These are phyloP conservation scores for Drosophila trapezifrons DNA, from an alignment of 1,140 invertebrate genomes.

Conservation along the genomic window DNA sequence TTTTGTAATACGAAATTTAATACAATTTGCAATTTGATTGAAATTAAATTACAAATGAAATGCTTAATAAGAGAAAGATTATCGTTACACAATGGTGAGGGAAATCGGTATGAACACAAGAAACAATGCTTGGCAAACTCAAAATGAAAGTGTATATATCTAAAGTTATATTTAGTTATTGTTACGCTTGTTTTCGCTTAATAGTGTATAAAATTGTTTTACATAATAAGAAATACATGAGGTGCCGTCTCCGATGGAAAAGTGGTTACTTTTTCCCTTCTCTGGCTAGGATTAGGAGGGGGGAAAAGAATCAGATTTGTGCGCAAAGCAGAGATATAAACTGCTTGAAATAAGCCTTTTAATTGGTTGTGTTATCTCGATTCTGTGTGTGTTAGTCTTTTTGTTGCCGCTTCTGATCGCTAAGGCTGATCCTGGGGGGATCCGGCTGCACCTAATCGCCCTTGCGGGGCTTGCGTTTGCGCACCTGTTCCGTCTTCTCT, in stretches of 20 bases:
- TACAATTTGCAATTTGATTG: constrained; percentile 69
- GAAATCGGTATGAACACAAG: constrained; percentile 52
- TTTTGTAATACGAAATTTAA: constrained; percentile 70
- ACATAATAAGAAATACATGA: constrained; percentile 66
- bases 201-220: constrained; percentile 34
- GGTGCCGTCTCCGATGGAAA: constrained; percentile 19
- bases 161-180: constrained; percentile 67
- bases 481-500: constrained; percentile 84
- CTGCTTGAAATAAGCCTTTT: constrained; percentile 22
- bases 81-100: constrained; percentile 18
- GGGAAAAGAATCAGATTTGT: constrained; percentile 31
- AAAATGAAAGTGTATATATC: constrained; percentile 39
- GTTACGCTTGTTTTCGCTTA: constrained; percentile 55
- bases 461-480: constrained; percentile 87
- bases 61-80: constrained; percentile 34
- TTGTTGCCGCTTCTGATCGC: constrained; percentile 53
- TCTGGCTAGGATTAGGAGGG: constrained; percentile 34
- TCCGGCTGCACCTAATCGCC: constrained; percentile 85
- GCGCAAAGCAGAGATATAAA: constrained; percentile 21
- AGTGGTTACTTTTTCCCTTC: neutral
- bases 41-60: constrained; percentile 47
- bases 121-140: constrained; percentile 40
- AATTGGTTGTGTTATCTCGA: constrained; percentile 34
- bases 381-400: constrained; percentile 69
- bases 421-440: constrained; percentile 10